Conservation (phyloP, 2,113 vertebrate genomes). For the Brachionichthys hirsutus region DNA sequence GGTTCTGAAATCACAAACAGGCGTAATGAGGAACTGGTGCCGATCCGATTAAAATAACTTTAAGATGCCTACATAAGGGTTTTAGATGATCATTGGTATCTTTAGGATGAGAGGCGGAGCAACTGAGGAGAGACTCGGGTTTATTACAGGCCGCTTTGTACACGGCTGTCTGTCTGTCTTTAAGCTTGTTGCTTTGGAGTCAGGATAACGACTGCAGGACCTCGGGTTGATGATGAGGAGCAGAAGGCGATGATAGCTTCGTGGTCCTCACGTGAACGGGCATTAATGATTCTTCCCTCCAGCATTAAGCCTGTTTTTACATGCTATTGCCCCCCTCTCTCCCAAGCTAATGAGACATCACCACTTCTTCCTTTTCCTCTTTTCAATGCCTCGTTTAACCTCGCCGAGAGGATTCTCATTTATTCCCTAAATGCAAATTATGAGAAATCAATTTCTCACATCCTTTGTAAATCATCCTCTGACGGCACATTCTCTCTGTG, state of each 20-base stretch:
- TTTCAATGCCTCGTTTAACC: conserved; percentile 48
- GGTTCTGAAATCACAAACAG: no score
- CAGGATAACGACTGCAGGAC: conserved; percentile 24
- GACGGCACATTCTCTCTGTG: conserved; percentile 4
- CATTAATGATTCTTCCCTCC: conserved; percentile 30
- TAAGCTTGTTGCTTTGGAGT: conserved; percentile 3
- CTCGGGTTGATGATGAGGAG: conserved; percentile 15
- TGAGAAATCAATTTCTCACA: conserved; percentile 21
- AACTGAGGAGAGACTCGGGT: no score
- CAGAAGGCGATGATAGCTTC: conserved; percentile 15
- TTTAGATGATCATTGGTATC: neutral
- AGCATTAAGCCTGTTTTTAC: conserved; percentile 23
- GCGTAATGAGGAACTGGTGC: no score
- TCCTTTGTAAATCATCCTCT: conserved; percentile 29
- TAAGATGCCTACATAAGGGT: no score
- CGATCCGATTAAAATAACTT: no score
- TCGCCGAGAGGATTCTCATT: conserved; percentile 58
- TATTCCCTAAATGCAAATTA: conserved; percentile 46
- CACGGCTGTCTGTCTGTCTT: no score
- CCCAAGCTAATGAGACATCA: conserved; percentile 56
- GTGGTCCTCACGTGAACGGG: conserved; percentile 24
- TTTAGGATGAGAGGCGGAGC: neutral
- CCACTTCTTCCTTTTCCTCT: conserved; percentile 30
- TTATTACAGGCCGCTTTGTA: no score
- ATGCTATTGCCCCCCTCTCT: conserved; percentile 49